A percentile compares a stretch with the other conserved stretches of the same genome.
Evolutionary conservation across 2,113 vertebrate genomes (phyloP).

Genomic region (Pelusios castaneus): DNA sequence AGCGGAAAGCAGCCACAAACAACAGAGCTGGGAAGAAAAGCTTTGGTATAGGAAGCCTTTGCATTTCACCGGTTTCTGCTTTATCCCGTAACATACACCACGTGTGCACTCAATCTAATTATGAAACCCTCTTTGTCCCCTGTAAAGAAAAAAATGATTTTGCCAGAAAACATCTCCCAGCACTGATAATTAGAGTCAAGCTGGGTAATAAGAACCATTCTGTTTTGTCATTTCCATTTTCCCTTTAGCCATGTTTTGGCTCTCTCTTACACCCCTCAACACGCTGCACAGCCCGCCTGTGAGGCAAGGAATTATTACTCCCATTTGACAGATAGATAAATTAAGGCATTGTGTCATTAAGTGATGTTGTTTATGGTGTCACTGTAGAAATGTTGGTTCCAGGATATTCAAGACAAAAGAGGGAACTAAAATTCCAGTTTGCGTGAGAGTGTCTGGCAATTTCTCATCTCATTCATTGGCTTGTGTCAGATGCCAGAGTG

Average conservation of each 20-base stretch:
- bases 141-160: not conserved
- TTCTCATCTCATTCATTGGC: not conserved
- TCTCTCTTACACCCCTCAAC: not conserved
- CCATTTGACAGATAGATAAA: not conserved
- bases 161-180: not conserved
- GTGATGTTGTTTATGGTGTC: not conserved
- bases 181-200: not conserved
- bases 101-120: not conserved
- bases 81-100: not conserved
- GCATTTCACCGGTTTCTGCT: not conserved
- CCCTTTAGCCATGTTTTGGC: not conserved
- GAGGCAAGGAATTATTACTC: not conserved
- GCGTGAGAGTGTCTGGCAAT: not conserved
- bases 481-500: not conserved
- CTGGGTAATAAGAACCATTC: not conserved
- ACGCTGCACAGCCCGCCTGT: not conserved
- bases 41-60: not conserved
- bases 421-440: not conserved
- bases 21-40: not conserved
- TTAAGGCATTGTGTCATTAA: fast-evolving
- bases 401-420: not conserved
- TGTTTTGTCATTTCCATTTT: not conserved
- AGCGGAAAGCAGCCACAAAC: not conserved
- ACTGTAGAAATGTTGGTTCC: not conserved
- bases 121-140: not conserved